phyloP scores from a whole-genome alignment of 2,888 invertebrate genomes.

The Tachystola acroxantha region DNA sequence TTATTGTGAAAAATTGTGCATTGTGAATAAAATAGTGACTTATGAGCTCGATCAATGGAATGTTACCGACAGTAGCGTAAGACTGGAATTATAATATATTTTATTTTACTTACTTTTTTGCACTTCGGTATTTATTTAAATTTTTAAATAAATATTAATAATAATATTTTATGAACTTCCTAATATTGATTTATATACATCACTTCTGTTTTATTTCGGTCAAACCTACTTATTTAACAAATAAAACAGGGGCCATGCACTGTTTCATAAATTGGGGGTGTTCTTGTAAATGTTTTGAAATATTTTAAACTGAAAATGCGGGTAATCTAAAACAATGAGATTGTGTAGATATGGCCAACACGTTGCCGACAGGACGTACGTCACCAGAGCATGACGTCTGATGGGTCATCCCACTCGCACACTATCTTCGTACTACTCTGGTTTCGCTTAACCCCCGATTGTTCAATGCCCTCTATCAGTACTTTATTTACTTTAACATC shows the following conservation, averaged over 20 bases:
- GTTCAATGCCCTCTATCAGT: conserved; percentile 43
- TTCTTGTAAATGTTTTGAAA: too few species aligned
- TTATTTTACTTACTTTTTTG: neutral
- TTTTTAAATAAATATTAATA: too few species aligned
- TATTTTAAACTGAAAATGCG: conserved; percentile 13
- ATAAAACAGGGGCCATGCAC: too few species aligned
- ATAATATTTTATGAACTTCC: too few species aligned
- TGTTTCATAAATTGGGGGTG: too few species aligned
- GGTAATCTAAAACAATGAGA: conserved; percentile 15
- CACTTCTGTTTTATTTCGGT: too few species aligned
- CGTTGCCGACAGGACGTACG: conserved; percentile 49
- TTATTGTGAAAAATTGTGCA: conserved; percentile 65
- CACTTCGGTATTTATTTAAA: neutral
- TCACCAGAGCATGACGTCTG: conserved; percentile 64
- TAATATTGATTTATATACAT: too few species aligned
- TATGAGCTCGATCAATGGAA: conserved; percentile 56
- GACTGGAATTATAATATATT: conserved; percentile 36
- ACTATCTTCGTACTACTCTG: conserved; percentile 28
- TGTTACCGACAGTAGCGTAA: conserved; percentile 62
- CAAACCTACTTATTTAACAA: too few species aligned
- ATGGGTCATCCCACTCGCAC: conserved; percentile 35
- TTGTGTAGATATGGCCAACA: conserved; percentile 22
- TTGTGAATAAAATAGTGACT: conserved; percentile 65
- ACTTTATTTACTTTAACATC: conserved; percentile 39
- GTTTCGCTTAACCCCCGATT: conserved; percentile 35